Evolutionary conservation across 1,140 invertebrate genomes (phyloP), one percentile per base, ranked within the genome.

Genomic region (Delia radicum): DNA sequence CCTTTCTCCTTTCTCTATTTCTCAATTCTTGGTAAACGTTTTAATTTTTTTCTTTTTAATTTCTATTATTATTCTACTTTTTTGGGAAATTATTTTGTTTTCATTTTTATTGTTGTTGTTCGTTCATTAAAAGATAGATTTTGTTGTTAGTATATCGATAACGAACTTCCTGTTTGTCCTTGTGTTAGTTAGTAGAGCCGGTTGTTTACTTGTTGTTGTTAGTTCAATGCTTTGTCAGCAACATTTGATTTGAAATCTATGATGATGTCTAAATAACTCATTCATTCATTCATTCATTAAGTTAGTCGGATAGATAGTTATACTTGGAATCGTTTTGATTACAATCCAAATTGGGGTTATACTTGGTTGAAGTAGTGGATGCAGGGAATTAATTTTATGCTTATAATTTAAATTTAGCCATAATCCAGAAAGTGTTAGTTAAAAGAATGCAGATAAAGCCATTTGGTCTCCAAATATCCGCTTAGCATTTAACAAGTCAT

Each of bases 101-200:
- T 28, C 24, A 29, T 48, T n/a, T 24, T 55, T 55, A 55, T 21
- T 55, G 48, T 55, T 55, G 46, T 8, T 5, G 2, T 12, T 8
- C 4, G 62, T 65, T 65, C 26, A 65, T 65, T 65, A 65, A 65
- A 8, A 65, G 6, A 28, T 31, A 6, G 5, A n/a, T n/a, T n/a
- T n/a, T n/a, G 12, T 65, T 29, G 37, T 42, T 42, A 10, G 37
- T 15, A 42, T 74, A 69, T 29, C 42, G 75, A 76, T 76, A 76
- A 76, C 75, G 75, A 76, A 74, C 75, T 76, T 76, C 75, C 75
- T 67, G 75, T 71, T 74, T 73, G 46, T 63, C 31, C 74, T 31
- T 48, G 13, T 33, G 10, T 62, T 27, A 21, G 15, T n/a, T 48
- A n/a, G 18, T 12, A n/a, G 55, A 71, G 65, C 29, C 24, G 21